phyloP scores from a whole-genome alignment of 37 sponge, comb jelly and placozoan species.

The Theonella swinhoei region DNA sequence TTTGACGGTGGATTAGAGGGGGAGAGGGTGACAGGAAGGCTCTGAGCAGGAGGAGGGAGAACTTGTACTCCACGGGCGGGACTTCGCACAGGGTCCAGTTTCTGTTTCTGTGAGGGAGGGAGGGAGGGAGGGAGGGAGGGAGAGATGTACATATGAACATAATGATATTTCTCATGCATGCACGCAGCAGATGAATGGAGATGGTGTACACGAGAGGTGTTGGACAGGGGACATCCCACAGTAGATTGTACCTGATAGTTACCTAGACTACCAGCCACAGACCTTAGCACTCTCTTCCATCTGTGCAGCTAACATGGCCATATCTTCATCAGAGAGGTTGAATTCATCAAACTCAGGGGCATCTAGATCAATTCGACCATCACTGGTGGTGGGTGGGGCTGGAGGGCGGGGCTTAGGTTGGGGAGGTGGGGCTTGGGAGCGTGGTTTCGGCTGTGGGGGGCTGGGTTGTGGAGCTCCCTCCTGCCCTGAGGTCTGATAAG shows the following conservation, averaged over 20 bases:
- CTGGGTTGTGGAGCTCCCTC: neutral
- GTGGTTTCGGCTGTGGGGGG: slow-evolving; percentile 1
- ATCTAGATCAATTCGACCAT: slow-evolving; percentile 52
- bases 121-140: neutral
- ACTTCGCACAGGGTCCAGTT: neutral
- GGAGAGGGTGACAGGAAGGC: slow-evolving; percentile 38
- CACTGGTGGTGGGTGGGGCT: slow-evolving; percentile 17
- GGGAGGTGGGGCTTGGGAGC: neutral
- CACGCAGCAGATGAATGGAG: too few relatives aligned
- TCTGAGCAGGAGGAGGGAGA: slow-evolving; percentile 5
- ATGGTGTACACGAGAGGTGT: too few relatives aligned
- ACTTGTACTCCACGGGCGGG: too few relatives aligned
- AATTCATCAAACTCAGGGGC: slow-evolving; percentile 69
- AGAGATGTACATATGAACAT: too few relatives aligned
- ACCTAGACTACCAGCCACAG: too few relatives aligned
- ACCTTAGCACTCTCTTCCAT: slow-evolving; percentile 44
- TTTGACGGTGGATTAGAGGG: neutral
- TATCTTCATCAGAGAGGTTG: slow-evolving; percentile 57
- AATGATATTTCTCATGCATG: too few relatives aligned
- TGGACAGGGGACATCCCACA: too few relatives aligned
- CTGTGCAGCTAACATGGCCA: slow-evolving; percentile 38
- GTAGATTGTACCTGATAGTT: too few relatives aligned
- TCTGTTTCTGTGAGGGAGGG: neutral
- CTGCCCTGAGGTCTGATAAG: too few relatives aligned
- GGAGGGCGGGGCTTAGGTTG: slow-evolving; percentile 24